phyloP scores from a whole-genome alignment of 2,888 invertebrate genomes.

The Teinopalpus imperialis region DNA sequence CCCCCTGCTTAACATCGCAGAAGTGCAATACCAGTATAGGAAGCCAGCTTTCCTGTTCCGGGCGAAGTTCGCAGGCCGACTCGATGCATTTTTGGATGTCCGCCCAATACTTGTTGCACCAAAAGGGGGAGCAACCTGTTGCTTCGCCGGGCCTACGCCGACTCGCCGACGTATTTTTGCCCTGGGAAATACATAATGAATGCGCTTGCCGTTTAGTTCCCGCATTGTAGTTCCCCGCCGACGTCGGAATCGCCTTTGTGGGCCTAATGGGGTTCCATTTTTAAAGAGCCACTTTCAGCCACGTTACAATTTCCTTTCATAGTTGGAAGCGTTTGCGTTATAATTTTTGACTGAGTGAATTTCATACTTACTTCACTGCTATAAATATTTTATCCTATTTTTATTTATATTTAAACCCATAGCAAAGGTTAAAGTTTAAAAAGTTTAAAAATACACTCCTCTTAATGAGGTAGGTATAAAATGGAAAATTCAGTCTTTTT shows the following conservation, averaged over 20 bases:
- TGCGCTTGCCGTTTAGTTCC: conserved; percentile 62
- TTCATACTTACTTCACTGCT: too few species aligned
- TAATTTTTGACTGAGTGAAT: not conserved
- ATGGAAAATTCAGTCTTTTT: too few species aligned
- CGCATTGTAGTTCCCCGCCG: conserved; percentile 58
- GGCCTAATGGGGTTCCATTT: conserved; percentile 37
- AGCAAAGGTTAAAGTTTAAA: too few species aligned
- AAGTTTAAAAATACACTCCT: too few species aligned
- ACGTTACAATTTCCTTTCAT: conserved; percentile 4
- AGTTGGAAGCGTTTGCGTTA: conserved; percentile 1
- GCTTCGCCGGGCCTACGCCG: conserved; percentile 51
- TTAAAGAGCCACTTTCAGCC: conserved; percentile 31
- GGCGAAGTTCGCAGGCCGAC: conserved; percentile 55
- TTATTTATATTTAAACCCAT: too few species aligned
- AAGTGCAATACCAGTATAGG: conserved; percentile 34
- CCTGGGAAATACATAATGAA: conserved; percentile 77
- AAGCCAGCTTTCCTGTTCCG: conserved; percentile 51
- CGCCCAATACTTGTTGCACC: conserved; percentile 80
- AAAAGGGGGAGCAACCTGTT: conserved; percentile 66
- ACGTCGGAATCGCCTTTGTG: conserved; percentile 40
- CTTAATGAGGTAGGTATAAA: too few species aligned
- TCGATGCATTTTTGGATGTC: conserved; percentile 80
- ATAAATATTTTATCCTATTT: too few species aligned
- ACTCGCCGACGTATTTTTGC: conserved; percentile 62
- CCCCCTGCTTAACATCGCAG: conserved; percentile 41